Evolutionary conservation across 2,113 vertebrate species (phyloP), one percentile per base, ranked within the genome.

Genomic region (Amia ocellicauda): DNA sequence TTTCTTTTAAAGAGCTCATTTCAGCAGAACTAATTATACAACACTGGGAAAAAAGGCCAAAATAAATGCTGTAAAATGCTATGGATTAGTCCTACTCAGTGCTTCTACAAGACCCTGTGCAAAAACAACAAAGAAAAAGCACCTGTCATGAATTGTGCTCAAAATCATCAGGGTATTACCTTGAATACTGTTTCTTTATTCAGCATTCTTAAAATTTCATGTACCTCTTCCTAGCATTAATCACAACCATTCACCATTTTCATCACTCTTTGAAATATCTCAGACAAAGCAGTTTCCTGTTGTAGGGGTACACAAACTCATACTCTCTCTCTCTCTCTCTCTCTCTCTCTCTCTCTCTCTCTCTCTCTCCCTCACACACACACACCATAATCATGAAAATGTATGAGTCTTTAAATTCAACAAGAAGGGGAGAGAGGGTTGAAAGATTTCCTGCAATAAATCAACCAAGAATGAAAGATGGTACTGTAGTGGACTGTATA

Each of bases 311-410:
- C 41, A 62, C 52, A 61, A 28, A 54, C 60, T 47, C 31, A 36
- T 36, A 28, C 43, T 54, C 47, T 20, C 29, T n/a, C n/a, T n/a
- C n/a, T n/a, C n/a, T n/a, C n/a, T n/a, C n/a, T n/a, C n/a, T n/a
- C n/a, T n/a, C n/a, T n/a, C n/a, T n/a, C n/a, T n/a, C n/a, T n/a
- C n/a, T n/a, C n/a, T n/a, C n/a, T n/a, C n/a, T n/a, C n/a, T n/a
- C n/a, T n/a, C n/a, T n/a, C n/a, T n/a, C n/a, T n/a, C n/a, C n/a
- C n/a, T n/a, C n/a, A n/a, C n/a, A n/a, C n/a, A n/a, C n/a, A n/a
- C n/a, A n/a, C n/a, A n/a, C n/a, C n/a, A n/a, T 23, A 64, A 63
- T 72, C 69, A 79, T 85, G 77, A 81, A 86, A 85, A 86, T 84
- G 79, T 69, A 78, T 80, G 78, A 83, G 70, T 40, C 70, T 63